Percentiles rank a stretch among this genome's conserved stretches.
Evolutionary conservation across 2,888 invertebrate species (phyloP).

Genomic region (Ferrisia virgata): DNA sequence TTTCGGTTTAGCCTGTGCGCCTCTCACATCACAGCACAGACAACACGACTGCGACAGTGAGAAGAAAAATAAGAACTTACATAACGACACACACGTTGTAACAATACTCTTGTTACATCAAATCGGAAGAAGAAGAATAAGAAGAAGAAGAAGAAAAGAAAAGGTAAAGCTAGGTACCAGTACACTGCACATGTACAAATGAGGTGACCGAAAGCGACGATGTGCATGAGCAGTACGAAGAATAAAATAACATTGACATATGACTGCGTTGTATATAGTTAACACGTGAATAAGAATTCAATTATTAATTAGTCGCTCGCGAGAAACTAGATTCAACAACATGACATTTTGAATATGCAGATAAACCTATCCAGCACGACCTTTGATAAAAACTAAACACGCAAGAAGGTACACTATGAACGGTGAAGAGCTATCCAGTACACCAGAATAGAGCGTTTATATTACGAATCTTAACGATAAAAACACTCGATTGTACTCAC

Average conservation of each 20-base stretch:
- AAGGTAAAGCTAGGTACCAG: not conserved
- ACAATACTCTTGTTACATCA: not conserved
- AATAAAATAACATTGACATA: slow-evolving; percentile 36
- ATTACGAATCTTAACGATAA: not conserved
- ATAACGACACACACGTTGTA: not conserved
- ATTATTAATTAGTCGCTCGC: not conserved
- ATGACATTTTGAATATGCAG: too few relatives aligned
- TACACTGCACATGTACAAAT: too few relatives aligned
- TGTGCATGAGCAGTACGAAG: not conserved
- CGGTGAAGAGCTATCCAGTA: too few relatives aligned
- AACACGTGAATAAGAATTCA: slow-evolving; percentile 42
- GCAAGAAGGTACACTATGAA: too few relatives aligned
- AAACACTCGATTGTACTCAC: slow-evolving; percentile 55
- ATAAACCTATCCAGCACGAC: too few relatives aligned
- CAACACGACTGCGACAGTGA: not conserved
- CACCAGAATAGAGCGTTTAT: too few relatives aligned
- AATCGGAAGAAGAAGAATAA: not conserved
- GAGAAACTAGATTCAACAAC: too few relatives aligned
- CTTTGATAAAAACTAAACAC: too few relatives aligned
- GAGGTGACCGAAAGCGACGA: too few relatives aligned
- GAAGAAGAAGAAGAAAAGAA: not conserved
- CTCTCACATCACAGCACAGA: not conserved
- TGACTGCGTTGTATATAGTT: slow-evolving; percentile 35
- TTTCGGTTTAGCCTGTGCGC: not conserved
- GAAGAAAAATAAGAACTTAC: slow-evolving; percentile 11